Evolutionary conservation across 2,113 vertebrate genomes (phyloP), one percentile per base, ranked within the genome.

Genomic region (Drymodes brunneopygia): DNA sequence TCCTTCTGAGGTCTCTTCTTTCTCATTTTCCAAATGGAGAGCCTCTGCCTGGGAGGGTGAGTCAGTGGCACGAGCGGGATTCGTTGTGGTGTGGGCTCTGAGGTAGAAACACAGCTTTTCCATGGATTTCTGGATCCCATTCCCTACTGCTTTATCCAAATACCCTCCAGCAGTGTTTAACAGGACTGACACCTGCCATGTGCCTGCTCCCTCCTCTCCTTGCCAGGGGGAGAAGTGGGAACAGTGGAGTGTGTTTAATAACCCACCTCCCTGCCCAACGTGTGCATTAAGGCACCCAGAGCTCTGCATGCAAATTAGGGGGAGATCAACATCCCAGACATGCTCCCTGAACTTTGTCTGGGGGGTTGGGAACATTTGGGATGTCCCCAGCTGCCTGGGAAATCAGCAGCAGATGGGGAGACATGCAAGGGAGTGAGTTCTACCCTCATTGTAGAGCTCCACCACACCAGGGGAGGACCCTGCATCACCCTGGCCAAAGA

Each of bases 1-100:
- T 94, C 79, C 69, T 67, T 75, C 75, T 79, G 96, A 96, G 96
- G 82, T 90, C 92, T 93, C 72, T 66, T 56, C 93, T 93, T 93
- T 95, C 93, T 88, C 92, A 96, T 97, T 96, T 93, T 94, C 40
- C 62, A 51, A 23, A 70, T 88, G 54, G 50, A 78, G 31, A 75
- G 53, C 45, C 69, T 87, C 80, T 88, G 73, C 82, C 86, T 91
- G 84, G 74, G 38, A 35, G 19, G n/a, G 23, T 82, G 69, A 94
- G 72, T 83, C 88, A 92, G 82, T 24, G 40, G 36, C 38, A 47
- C 2, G 3, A 47, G 42, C 2, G 1, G 47, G 61, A 83, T 71
- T 72, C 33, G 5, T 60, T 3, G 9, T 31, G 50, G 29, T 64
- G 21, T 4, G 22, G 23, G 4, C n/a, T 45, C 31, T n/a, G 50